Percentiles rank a stretch among this genome's conserved stretches.
phyloP scores from a whole-genome alignment of 2,113 vertebrate species.

The Eudyptes chrysolophus region DNA sequence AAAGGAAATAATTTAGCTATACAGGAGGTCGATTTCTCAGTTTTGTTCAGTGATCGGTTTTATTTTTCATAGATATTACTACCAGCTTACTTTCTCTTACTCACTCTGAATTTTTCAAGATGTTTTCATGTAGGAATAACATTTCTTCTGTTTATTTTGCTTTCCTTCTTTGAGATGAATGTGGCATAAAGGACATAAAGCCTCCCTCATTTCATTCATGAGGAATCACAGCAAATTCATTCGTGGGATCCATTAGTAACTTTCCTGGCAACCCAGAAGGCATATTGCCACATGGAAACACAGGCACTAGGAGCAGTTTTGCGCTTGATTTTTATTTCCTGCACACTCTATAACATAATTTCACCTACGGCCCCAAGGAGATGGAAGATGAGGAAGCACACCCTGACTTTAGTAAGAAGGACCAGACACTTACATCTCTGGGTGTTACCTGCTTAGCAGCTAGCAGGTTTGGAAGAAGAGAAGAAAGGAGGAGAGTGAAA shows the following conservation, averaged over 20 bases:
- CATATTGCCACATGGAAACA: neutral
- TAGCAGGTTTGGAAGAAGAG: neutral
- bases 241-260: neutral
- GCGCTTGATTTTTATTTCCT: neutral
- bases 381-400: neutral
- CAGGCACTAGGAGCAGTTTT: neutral
- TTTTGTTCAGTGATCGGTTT: neutral
- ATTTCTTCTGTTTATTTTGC: neutral
- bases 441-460: neutral
- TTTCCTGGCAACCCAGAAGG: neutral
- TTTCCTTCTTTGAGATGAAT: neutral
- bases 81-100: neutral
- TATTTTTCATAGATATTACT: neutral
- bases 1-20: neutral
- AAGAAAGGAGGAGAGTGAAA: neutral
- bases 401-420: neutral
- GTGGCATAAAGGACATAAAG: neutral
- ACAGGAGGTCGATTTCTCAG: neutral
- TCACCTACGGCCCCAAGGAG: neutral
- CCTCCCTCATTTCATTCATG: neutral
- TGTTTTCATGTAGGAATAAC: neutral
- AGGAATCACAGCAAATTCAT: neutral
- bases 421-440: neutral
- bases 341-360: neutral
- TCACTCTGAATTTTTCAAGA: neutral